Base-by-base conservation (phyloP, 1,140 invertebrate genomes). In the Drosophila bocki region DNA sequence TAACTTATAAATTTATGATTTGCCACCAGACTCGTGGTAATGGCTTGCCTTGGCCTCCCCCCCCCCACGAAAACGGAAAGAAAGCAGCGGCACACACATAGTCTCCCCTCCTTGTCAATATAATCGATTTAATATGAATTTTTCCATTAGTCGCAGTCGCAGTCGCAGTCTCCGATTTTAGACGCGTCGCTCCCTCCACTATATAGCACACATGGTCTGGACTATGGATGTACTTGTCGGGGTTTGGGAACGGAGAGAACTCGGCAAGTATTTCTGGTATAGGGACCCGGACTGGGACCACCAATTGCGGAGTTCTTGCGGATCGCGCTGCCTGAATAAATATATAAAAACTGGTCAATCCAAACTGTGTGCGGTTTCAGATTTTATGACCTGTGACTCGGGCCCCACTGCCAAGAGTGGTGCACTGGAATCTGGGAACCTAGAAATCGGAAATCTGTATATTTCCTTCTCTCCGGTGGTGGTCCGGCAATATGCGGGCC, bases 71-170 rank as follows among this genome's bases (percentile, higher is more conserved):
- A 13, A 22, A 26, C 3, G 22, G 5, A 47, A 45, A 57, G 15
- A 32, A 48, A 29, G 13, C 29, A 44, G 42, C 42, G 15, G 51
- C 17, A 35, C 12, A 8, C 17, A 33, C 4, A n/a, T 33, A 56
- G 35, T 53, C 29, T 50, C 64, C 26, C 51, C 72, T 47, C 32
- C 69, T 80, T 91, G 86, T 86, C 87, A 91, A 91, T 86, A 83
- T 76, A 80, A 87, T 91, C 87, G 80, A 91, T 91, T 91, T 91
- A 91, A 91, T 91, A 91, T 87, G 82, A 74, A 81, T 81, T 91
- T 91, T 91, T 91, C 87, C 87, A 91, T 91, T 91, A 91, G 87
- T 91, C 82, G 78, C 72, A 78, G 81, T 32, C 48, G 48, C 48
- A 51, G 50, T 54, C 33, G 19, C 53, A 39, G 53, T 78, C 77